Base-by-base conservation (phyloP, 2,888 invertebrate genomes). In the Xiphydria camelus region DNA sequence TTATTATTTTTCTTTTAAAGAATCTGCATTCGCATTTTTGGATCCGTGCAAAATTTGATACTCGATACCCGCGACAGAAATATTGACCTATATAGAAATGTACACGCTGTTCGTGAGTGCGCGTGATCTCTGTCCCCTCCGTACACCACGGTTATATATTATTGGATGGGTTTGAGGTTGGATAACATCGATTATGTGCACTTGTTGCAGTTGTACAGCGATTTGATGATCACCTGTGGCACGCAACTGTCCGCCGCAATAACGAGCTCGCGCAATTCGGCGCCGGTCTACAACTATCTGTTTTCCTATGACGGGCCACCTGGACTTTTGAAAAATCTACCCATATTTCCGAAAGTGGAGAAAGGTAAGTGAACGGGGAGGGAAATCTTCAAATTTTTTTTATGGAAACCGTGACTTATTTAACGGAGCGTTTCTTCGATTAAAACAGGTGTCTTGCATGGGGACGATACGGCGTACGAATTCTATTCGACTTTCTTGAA, bases 401-500 rank as follows among this genome's bases (percentile, higher is more conserved):
- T 19, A n/a, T 38, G 9, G 17, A 17, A 6, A 15, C 38, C 4
- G 2, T 29, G n/a, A n/a, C n/a, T n/a, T n/a, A n/a, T n/a, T n/a
- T n/a, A n/a, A n/a, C n/a, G n/a, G n/a, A n/a, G n/a, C n/a, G n/a
- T n/a, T n/a, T n/a, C n/a, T n/a, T n/a, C n/a, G n/a, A n/a, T n/a
- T n/a, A n/a, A n/a, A n/a, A 9, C 7, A 10, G 85, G 84, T 2
- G 80, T 80, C 1, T 79, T 79, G 9, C 85, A 85, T 59, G 81
- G 76, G 0, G 85, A 85, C 52, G 85, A 85, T 1, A 70, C 82
- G 1, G 81, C 80, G 6, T 84, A 84, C 54, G 39, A 84, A 3
- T 77, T 84, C 15, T 80, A 79, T 54, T 76, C 23, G 64, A 29
- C 46, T 14, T 41, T 56, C 0, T 51, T 73, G 47, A 55, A 53